phyloP scores from a whole-genome alignment of 2,888 invertebrate genomes.

The Lithophane semibrunnea region DNA sequence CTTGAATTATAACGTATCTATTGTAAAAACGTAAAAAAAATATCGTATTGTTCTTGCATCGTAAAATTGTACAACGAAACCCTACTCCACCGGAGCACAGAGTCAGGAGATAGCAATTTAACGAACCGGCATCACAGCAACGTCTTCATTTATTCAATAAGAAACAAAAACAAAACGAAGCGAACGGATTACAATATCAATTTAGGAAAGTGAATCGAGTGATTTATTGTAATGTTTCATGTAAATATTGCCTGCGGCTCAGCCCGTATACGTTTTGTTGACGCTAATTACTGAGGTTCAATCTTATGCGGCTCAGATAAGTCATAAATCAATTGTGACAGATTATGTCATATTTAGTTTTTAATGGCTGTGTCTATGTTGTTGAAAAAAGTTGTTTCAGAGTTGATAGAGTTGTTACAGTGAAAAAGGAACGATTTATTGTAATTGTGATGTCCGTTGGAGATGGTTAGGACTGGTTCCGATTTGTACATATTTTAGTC shows the following conservation, averaged over 20 bases:
- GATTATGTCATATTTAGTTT: conserved; percentile 67
- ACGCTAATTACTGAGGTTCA: conserved; percentile 74
- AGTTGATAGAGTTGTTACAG: conserved; percentile 46
- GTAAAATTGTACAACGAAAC: conserved; percentile 34
- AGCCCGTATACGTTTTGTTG: conserved; percentile 69
- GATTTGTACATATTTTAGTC: conserved; percentile 23
- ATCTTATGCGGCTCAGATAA: conserved; percentile 48
- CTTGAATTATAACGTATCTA: neutral
- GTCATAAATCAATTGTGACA: conserved; percentile 62
- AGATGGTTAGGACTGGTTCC: conserved; percentile 25
- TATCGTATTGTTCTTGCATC: neutral
- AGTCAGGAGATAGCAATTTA: conserved; percentile 87
- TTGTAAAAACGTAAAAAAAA: conserved; percentile 9
- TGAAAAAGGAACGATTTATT: conserved; percentile 44
- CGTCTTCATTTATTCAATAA: conserved; percentile 89
- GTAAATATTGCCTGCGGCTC: conserved; percentile 81
- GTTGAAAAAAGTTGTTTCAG: conserved; percentile 45
- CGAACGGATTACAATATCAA: conserved; percentile 90
- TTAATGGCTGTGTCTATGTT: conserved; percentile 54
- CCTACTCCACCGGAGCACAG: conserved; percentile 70
- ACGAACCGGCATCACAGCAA: conserved; percentile 87
- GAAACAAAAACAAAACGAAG: conserved; percentile 84
- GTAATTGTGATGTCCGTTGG: conserved; percentile 34
- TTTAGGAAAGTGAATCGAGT: conserved; percentile 89
- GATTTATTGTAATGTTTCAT: conserved; percentile 87